Percentiles rank a stretch among this genome's conserved stretches.
Evolutionary conservation across 2,888 invertebrate genomes (phyloP).

Genomic region (Eulithis prunata): DNA sequence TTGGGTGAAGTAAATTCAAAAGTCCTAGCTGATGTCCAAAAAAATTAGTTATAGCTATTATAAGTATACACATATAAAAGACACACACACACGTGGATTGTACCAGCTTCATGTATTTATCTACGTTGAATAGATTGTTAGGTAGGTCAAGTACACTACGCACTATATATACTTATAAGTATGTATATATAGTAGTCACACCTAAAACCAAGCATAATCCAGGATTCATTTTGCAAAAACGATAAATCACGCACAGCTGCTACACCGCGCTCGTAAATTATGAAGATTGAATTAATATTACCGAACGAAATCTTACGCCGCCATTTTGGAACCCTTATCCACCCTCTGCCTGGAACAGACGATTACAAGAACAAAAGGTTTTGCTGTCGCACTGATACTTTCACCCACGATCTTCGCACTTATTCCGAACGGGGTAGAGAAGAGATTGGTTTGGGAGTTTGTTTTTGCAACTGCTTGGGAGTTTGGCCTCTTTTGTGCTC

Average conservation of each 20-base stretch:
- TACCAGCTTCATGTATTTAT: too few species aligned
- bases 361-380: conserved; percentile 71
- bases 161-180: neutral
- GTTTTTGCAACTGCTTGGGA: conserved; percentile 47
- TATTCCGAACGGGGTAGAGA: conserved; percentile 41
- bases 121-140: too few species aligned
- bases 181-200: conserved; percentile 4
- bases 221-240: conserved; percentile 68
- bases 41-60: too few species aligned
- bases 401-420: conserved; percentile 30
- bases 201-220: conserved; percentile 45
- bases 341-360: conserved; percentile 76
- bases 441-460: conserved; percentile 38
- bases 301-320: conserved; percentile 82
- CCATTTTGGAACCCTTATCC: conserved; percentile 80
- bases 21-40: too few species aligned
- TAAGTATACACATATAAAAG: too few species aligned
- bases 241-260: conserved; percentile 78
- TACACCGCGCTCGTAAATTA: conserved; percentile 76
- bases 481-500: conserved; percentile 70
- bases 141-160: too few species aligned
- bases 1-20: too few species aligned
- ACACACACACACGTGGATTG: too few species aligned
- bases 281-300: conserved; percentile 83
- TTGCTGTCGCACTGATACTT: conserved; percentile 38